These are phyloP conservation scores for Cichladusa arquata DNA, from an alignment of 2,113 vertebrate genomes.

Conservation along the genomic window DNA sequence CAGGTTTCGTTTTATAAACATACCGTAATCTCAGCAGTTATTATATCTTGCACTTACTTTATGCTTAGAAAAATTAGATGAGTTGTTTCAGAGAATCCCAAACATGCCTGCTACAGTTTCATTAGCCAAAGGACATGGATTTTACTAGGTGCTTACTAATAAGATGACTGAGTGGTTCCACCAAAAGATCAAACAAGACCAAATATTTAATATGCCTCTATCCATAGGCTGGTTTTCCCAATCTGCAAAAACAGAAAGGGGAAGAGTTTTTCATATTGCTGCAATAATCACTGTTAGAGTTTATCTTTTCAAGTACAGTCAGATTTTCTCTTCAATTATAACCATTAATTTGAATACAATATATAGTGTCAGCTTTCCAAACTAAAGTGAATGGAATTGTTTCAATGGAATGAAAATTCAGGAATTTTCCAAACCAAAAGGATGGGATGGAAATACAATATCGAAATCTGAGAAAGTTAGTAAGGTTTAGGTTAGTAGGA, in stretches of 20 bases:
- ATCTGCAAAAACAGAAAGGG: constrained; percentile 25
- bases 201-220: constrained; percentile 57
- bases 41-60: not conserved
- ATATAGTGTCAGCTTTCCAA: not conserved
- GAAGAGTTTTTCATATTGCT: not conserved
- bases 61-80: not conserved
- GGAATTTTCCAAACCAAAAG: constrained; percentile 16
- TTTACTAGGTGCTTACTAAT: constrained; percentile 64
- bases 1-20: fast-evolving
- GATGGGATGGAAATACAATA: not conserved
- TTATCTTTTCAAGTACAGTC: not conserved
- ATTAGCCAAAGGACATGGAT: constrained; percentile 45
- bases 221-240: constrained; percentile 34
- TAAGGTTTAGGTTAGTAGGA: constrained; percentile 8
- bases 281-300: not conserved
- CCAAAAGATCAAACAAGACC: constrained; percentile 53
- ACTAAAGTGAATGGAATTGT: not conserved
- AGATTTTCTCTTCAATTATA: not conserved
- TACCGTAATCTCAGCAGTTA: not conserved
- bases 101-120: not conserved
- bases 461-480: not conserved
- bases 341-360: not conserved
- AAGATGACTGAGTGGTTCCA: constrained; percentile 37
- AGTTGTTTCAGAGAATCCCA: constrained; percentile 18
- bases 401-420: not conserved